Percentiles rank a stretch among this genome's conserved stretches.
phyloP scores from a whole-genome alignment of 2,113 vertebrate species.

The Hippocampus mohnikei region DNA sequence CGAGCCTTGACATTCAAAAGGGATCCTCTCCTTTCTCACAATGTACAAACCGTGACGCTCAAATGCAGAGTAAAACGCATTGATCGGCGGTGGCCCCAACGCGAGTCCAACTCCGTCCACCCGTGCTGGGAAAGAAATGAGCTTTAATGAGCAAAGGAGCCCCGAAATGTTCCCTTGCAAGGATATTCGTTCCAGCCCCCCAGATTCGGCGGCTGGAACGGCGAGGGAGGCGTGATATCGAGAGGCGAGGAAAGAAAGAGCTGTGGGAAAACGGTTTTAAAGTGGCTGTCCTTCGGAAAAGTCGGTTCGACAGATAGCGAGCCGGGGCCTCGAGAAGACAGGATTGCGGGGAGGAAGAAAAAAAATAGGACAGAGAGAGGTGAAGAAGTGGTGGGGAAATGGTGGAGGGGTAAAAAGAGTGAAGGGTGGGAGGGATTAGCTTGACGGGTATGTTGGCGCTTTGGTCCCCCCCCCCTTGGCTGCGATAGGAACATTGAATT shows the following conservation, averaged over 20 bases:
- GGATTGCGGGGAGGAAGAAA: not conserved
- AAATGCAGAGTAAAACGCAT: not conserved
- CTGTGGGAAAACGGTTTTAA: constrained; percentile 26
- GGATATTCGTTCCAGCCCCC: constrained; percentile 15
- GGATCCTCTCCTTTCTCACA: not conserved
- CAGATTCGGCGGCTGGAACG: constrained; percentile 2
- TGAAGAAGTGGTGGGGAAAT: constrained; percentile 6
- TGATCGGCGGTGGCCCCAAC: not conserved
- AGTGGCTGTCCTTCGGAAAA: constrained; percentile 20
- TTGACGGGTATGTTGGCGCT: constrained; percentile 38
- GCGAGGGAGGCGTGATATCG: constrained; percentile 9
- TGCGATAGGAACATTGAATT: not conserved
- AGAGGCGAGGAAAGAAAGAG: constrained; percentile 14
- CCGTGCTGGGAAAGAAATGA: not conserved
- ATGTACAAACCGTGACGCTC: not conserved
- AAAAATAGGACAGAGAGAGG: constrained; percentile 26
- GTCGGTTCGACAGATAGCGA: constrained; percentile 12
- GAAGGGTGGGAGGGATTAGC: constrained; percentile 34
- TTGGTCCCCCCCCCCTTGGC: constrained; percentile 23
- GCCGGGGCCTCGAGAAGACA: constrained; percentile 3
- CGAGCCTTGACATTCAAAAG: not conserved
- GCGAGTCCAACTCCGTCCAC: not conserved
- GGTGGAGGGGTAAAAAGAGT: constrained; percentile 8
- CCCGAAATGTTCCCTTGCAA: constrained; percentile 6
- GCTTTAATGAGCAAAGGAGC: not conserved